Conservation (phyloP, 2,113 vertebrate species). For the Gavia stellata region DNA sequence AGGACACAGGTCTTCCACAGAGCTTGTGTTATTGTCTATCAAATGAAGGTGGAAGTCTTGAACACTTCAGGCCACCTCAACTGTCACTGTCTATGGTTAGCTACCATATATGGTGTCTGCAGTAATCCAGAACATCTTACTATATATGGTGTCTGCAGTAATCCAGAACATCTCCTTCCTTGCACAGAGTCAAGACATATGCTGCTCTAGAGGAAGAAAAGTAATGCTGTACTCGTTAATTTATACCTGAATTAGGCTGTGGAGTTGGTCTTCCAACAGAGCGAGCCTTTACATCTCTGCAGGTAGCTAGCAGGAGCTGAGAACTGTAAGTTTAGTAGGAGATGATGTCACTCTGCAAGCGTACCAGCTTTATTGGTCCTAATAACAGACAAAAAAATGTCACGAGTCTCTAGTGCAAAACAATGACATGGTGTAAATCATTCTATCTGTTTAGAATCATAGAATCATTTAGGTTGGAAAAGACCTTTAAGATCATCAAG, state of each 20-base stretch:
- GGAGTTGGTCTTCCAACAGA: background rate
- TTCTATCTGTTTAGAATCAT: background rate
- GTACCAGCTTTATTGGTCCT: background rate
- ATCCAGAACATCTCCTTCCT: background rate
- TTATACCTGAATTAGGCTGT: background rate
- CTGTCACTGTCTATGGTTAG: background rate
- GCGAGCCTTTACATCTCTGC: background rate
- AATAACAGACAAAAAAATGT: background rate
- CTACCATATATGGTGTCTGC: background rate
- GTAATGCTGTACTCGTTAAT: background rate
- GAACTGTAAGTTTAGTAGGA: background rate
- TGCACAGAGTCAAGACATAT: background rate
- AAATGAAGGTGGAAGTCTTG: background rate
- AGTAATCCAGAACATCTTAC: too few relatives aligned
- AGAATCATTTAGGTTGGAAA: too few relatives aligned
- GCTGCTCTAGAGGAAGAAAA: background rate
- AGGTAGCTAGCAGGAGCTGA: background rate
- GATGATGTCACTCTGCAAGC: background rate
- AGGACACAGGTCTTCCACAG: background rate
- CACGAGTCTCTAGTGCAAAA: background rate
- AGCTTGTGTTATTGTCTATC: background rate
- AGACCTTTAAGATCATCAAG: too few relatives aligned
- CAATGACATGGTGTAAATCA: background rate
- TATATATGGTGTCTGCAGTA: too few relatives aligned
- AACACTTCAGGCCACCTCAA: background rate